Percentiles rank a stretch among this genome's conserved stretches.
Conservation (phyloP, 35 echinoderm and acorn worm genomes). For the Hemicentrotus pulcherrimus region DNA sequence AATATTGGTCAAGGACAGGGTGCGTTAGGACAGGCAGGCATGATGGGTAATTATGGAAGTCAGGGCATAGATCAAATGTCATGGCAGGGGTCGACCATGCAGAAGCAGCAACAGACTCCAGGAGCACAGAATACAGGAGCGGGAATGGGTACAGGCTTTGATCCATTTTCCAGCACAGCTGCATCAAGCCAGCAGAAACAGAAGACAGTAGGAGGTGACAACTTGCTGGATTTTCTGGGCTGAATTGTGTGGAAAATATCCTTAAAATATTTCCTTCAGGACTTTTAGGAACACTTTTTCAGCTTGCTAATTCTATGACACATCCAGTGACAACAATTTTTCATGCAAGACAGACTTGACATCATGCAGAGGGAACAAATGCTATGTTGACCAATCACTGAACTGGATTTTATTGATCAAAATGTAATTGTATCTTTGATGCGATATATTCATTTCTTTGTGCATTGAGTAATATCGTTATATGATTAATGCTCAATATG, state of each 20-base stretch:
- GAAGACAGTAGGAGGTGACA: constrained; percentile 8
- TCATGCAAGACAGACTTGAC: too few relatives aligned
- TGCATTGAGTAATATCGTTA: too few relatives aligned
- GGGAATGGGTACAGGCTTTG: constrained; percentile 41
- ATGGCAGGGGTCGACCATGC: neutral
- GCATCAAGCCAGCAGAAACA: neutral
- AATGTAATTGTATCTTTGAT: too few relatives aligned
- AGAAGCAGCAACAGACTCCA: neutral
- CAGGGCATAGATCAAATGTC: constrained; percentile 25
- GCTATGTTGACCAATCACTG: too few relatives aligned
- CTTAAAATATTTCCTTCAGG: neutral
- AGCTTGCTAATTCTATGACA: neutral
- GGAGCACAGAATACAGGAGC: neutral
- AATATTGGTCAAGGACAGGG: neutral
- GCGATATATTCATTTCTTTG: too few relatives aligned
- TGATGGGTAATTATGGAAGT: constrained; percentile 61
- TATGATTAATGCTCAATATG: too few relatives aligned
- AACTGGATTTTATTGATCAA: too few relatives aligned
- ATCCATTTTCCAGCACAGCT: constrained; percentile 35
- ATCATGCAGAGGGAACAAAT: too few relatives aligned
- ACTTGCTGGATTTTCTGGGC: constrained; percentile 62
- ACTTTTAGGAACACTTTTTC: neutral
- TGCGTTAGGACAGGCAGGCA: constrained; percentile 19
- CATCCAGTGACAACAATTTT: too few relatives aligned
- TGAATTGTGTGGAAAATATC: neutral